Conservation (phyloP, 2,888 invertebrate genomes). For the Philopedon plagiatum region DNA sequence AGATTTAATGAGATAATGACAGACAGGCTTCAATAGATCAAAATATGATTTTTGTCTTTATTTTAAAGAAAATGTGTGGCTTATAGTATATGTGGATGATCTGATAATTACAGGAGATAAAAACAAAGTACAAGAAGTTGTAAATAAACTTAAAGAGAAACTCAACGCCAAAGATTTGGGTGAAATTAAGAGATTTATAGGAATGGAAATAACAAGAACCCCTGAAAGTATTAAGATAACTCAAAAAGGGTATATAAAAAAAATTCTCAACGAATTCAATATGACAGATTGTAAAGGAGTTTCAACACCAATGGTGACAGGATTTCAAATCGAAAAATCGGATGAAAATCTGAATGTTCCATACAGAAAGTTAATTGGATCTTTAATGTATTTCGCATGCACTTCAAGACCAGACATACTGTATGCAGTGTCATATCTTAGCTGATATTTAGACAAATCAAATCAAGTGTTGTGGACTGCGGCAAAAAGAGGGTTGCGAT, state of each 20-base stretch:
- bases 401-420: constrained; percentile 48
- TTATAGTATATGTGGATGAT: no score
- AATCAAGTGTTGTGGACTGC: constrained; percentile 45
- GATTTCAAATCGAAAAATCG: constrained; percentile 39
- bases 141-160: neutral
- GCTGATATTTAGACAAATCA: constrained; percentile 41
- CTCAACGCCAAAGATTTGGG: constrained; percentile 4
- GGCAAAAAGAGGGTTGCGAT: constrained; percentile 49
- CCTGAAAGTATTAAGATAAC: constrained; percentile 9
- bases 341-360: constrained; percentile 32
- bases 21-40: no score
- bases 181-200: neutral
- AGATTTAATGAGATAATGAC: no score
- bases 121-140: no score
- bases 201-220: neutral
- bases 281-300: neutral
- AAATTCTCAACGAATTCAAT: constrained; percentile 34
- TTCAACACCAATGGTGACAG: constrained; percentile 8
- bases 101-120: no score
- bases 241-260: constrained; percentile 37
- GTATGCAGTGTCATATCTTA: constrained; percentile 49
- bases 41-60: no score
- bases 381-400: constrained; percentile 46
- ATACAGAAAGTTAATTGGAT: constrained; percentile 45
- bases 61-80: no score